These are phyloP conservation scores for Caenorhabditis latens DNA, from an alignment of 1,140 invertebrate species.

Conservation along the genomic window DNA sequence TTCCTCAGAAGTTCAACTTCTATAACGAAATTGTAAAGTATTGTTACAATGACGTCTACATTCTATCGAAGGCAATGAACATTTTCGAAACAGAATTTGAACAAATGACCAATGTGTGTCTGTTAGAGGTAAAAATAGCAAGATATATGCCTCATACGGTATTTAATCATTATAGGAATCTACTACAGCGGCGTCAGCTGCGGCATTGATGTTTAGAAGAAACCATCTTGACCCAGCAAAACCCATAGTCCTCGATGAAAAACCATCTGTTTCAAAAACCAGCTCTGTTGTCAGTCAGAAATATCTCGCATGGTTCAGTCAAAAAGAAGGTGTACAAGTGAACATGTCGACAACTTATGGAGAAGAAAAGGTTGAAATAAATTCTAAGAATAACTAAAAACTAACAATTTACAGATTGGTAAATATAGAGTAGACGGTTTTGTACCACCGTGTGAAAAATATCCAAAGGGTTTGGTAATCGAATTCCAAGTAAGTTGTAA, in stretches of 20 bases:
- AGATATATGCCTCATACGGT: too few species aligned
- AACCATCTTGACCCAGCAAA: background rate
- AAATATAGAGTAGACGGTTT: background rate
- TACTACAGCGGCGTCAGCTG: background rate
- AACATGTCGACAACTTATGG: background rate
- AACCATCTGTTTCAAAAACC: background rate
- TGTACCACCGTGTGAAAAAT: background rate
- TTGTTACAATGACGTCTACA: background rate
- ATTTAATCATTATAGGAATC: background rate
- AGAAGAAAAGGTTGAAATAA: background rate
- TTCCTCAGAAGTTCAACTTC: too few species aligned
- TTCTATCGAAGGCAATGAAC: background rate
- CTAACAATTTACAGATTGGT: background rate
- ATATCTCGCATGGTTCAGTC: background rate
- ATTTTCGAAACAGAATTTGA: background rate
- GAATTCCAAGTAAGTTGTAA: background rate
- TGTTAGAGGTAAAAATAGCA: background rate
- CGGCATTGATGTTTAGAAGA: background rate
- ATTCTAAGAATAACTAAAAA: background rate
- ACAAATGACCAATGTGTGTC: background rate
- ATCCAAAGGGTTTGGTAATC: background rate
- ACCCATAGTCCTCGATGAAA: background rate
- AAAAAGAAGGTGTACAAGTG: background rate
- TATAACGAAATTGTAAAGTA: too few species aligned
- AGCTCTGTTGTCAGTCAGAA: background rate